Percentiles rank a stretch among this genome's conserved stretches.
Evolutionary conservation across 2,888 invertebrate genomes (phyloP).

Genomic region (Aethes cnicana): DNA sequence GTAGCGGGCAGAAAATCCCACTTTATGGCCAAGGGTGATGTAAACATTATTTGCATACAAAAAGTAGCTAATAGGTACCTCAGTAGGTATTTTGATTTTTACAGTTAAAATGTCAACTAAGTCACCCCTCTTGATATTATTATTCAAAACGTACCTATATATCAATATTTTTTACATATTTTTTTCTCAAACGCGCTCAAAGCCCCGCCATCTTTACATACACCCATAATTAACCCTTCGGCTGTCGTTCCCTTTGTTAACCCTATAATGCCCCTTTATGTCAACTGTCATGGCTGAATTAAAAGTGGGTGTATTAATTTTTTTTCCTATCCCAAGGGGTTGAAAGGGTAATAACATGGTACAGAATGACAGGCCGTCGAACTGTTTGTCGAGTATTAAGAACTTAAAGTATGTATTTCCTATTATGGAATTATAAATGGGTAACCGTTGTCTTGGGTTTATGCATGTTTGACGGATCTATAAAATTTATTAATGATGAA

Average conservation of each 20-base stretch:
- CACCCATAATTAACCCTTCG: conserved; percentile 77
- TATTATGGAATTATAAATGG: too few relatives aligned
- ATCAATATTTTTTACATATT: conserved; percentile 7
- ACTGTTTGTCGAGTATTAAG: conserved; percentile 18
- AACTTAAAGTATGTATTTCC: conserved; percentile 16
- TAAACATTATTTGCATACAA: too few relatives aligned
- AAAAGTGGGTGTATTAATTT: conserved; percentile 74
- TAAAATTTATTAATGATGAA: too few relatives aligned
- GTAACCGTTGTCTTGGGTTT: too few relatives aligned
- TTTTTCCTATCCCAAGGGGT: conserved; percentile 60
- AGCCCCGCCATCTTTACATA: conserved; percentile 55
- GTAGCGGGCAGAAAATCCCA: too few relatives aligned
- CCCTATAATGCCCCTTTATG: conserved; percentile 74
- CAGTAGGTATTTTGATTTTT: too few relatives aligned
- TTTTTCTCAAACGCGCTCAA: conserved; percentile 21
- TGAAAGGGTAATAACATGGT: conserved; percentile 70
- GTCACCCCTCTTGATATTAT: too few relatives aligned
- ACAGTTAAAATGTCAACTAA: too few relatives aligned
- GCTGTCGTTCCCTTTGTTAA: conserved; percentile 72
- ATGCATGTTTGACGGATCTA: too few relatives aligned
- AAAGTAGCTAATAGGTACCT: too few relatives aligned
- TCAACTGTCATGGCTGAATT: conserved; percentile 78
- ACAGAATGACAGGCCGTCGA: conserved; percentile 61
- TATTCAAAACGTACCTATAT: too few relatives aligned
- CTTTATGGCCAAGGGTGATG: too few relatives aligned